These are phyloP conservation scores for Drosophila sp. DNA, from an alignment of 1,140 invertebrate genomes.

Conservation along the genomic window DNA sequence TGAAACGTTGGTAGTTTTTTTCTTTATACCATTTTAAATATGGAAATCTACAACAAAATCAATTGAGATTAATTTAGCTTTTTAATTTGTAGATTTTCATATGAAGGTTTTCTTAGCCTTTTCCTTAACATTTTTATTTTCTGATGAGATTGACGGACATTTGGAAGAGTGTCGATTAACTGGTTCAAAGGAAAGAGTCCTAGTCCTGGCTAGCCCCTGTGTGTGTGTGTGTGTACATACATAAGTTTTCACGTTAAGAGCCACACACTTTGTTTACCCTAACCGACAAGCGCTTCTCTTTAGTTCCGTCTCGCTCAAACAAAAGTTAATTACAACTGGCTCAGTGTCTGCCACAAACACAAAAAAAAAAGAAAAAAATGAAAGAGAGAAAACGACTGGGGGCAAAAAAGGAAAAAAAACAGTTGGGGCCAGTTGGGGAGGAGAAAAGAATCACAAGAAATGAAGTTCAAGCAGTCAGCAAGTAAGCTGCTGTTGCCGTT, in stretches of 20 bases:
- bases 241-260: constrained; percentile 42
- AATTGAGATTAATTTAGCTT: no score
- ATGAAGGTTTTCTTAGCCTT: no score
- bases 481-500: constrained; percentile 39
- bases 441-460: not conserved
- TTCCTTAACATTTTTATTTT: no score
- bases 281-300: no score
- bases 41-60: no score
- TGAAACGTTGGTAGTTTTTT: no score
- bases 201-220: not conserved
- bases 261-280: constrained; percentile 55
- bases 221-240: not conserved
- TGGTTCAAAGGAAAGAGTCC: not conserved
- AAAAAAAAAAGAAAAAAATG: not conserved
- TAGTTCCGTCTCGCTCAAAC: constrained; percentile 1
- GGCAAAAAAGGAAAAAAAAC: not conserved
- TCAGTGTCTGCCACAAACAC: constrained; percentile 24
- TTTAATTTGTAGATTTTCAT: no score
- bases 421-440: not conserved
- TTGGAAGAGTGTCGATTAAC: not conserved
- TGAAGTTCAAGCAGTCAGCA: constrained; percentile 25
- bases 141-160: no score
- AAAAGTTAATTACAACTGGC: constrained; percentile 62
- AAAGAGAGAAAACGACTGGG: constrained; percentile 10
- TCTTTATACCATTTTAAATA: no score